Evolutionary conservation across 1,140 invertebrate genomes (phyloP), one percentile per base, ranked within the genome.

Genomic region (Himalopsyche phryganea): DNA sequence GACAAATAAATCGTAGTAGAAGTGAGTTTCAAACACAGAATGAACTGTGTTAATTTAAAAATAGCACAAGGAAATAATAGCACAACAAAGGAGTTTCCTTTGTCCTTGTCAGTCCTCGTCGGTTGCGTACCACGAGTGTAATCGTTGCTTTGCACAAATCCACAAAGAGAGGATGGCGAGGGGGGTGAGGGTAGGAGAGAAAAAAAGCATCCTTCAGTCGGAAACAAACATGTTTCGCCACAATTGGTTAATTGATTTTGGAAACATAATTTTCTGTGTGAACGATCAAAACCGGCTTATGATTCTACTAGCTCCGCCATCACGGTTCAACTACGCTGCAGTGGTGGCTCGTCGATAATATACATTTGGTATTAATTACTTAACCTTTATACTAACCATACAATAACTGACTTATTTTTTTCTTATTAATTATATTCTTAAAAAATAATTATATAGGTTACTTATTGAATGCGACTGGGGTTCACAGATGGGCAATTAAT

Each of bases 211-310:
- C 55, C 56, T 63, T 52, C 54, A 46, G 13, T 44, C 33, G 14
- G 52, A 38, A 50, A 51, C 59, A 48, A 44, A 47, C 57, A 46
- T 46, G 51, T 50, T 57, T 45, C 48, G 40, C 54, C 50, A 18
- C 45, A 55, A 63, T 63, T 49, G 50, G 61, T 50, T 63, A 63
- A 63, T 63, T 63, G 61, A 63, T 63, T 63, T 60, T 46, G 52
- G 51, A 54, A 63, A 63, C 61, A 63, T 63, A 59, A 63, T 63
- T 63, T 63, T 63, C 61, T 60, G 61, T 63, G 18, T 55, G 57
- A 63, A 32, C 42, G 61, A 60, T 56, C 61, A 63, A 59, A 60
- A 45, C 50, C 56, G 56, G 42, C 23, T 33, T 50, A 35, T 50
- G 47, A 50, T 50, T 45, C 47, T 38, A n/a, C n/a, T 6, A 15